Conservation (phyloP, 2,113 vertebrate genomes). For the Rutilus rutilus region DNA sequence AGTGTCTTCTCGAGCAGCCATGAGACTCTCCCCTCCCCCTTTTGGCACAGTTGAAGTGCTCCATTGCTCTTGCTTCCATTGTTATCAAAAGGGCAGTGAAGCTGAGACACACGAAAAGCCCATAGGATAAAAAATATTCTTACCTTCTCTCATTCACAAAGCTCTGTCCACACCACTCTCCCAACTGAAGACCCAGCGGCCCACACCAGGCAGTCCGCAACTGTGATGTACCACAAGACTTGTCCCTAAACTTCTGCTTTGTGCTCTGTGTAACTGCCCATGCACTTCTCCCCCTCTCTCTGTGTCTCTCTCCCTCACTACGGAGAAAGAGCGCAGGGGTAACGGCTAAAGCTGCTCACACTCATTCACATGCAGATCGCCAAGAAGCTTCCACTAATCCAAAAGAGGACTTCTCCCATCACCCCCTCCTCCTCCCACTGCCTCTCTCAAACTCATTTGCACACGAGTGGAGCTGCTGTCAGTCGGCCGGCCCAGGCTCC, state of each 20-base stretch:
- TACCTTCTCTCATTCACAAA: conserved; percentile 77
- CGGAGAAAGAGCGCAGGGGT: conserved; percentile 54
- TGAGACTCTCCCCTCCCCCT: conserved; percentile 42
- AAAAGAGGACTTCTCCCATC: conserved; percentile 61
- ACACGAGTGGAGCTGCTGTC: conserved; percentile 40
- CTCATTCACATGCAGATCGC: conserved; percentile 81
- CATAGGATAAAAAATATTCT: conserved; percentile 56
- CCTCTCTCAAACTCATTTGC: conserved; percentile 54
- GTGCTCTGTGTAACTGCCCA: conserved; percentile 44
- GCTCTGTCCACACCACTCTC: conserved; percentile 35
- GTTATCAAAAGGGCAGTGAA: conserved; percentile 61
- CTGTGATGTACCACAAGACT: conserved; percentile 40
- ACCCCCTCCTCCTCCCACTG: conserved; percentile 37
- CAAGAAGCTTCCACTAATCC: conserved; percentile 78
- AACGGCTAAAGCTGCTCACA: conserved; percentile 68
- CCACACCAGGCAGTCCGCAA: conserved; percentile 30
- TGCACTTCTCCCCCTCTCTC: conserved; percentile 57
- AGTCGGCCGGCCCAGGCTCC: conserved; percentile 7
- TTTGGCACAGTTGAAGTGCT: conserved; percentile 56
- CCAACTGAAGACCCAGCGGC: conserved; percentile 1
- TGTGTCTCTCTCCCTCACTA: conserved; percentile 50
- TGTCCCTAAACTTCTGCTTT: conserved; percentile 43
- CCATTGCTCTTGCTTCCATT: conserved; percentile 68
- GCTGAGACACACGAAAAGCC: conserved; percentile 40
- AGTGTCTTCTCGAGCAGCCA: conserved; percentile 1